phyloP scores from a whole-genome alignment of 2,888 invertebrate genomes.

The Phortica okadai region DNA sequence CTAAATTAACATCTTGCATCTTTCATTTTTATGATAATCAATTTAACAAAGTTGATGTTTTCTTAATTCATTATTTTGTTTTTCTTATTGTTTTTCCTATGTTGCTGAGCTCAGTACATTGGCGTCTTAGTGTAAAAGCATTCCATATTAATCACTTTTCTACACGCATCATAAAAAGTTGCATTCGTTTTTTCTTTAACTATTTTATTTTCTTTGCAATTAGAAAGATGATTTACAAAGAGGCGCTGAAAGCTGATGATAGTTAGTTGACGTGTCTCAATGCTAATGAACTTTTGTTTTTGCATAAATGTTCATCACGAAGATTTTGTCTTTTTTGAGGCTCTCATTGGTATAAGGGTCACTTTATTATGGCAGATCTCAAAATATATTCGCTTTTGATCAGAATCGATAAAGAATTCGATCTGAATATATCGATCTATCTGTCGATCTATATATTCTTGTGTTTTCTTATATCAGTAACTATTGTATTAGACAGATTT shows the following conservation, averaged over 20 bases:
- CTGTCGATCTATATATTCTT: too few relatives aligned
- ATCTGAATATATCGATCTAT: too few relatives aligned
- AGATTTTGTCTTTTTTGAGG: too few relatives aligned
- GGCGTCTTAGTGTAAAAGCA: conserved; percentile 5
- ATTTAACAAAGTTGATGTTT: conserved; percentile 30
- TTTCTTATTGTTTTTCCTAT: background rate
- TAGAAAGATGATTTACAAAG: background rate
- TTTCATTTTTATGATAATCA: conserved; percentile 45
- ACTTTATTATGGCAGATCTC: too few relatives aligned
- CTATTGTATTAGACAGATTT: too few relatives aligned
- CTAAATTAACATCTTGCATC: conserved; percentile 1
- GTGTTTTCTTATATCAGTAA: too few relatives aligned
- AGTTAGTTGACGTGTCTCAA: background rate
- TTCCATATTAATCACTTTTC: conserved; percentile 57
- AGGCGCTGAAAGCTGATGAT: background rate
- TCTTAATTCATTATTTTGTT: conserved; percentile 25
- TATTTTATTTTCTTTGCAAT: background rate
- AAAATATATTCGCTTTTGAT: too few relatives aligned
- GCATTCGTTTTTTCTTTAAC: conserved; percentile 34
- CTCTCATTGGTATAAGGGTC: too few relatives aligned
- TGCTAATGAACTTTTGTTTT: too few relatives aligned
- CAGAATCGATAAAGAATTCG: too few relatives aligned
- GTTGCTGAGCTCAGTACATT: conserved; percentile 3
- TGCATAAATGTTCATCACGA: too few relatives aligned
- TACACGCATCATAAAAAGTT: conserved; percentile 66